Percentiles rank a stretch among this genome's conserved stretches.
Evolutionary conservation across 1,140 invertebrate species (phyloP).

Genomic region (Bombus confusus): DNA sequence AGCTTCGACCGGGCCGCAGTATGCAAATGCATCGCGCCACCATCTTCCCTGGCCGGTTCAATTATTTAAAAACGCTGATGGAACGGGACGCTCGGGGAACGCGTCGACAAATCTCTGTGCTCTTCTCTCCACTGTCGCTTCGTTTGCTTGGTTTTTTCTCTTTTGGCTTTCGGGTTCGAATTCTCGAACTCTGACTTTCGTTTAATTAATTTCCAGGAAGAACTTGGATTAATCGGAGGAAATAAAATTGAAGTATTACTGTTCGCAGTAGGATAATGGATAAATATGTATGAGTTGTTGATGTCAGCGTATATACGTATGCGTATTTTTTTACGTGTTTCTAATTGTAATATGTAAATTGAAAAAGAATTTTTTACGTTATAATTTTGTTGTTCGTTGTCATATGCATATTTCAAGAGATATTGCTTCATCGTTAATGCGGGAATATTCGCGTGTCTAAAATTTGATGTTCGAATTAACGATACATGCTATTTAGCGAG

Average conservation of each 20-base stretch:
- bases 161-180: too few species aligned
- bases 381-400: background rate
- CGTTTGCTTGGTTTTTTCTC: background rate
- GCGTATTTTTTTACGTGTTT: background rate
- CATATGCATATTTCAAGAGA: background rate
- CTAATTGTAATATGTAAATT: background rate
- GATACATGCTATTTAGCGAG: background rate
- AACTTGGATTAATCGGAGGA: background rate
- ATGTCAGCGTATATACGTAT: background rate
- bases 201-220: background rate
- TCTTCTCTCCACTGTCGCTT: background rate
- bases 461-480: background rate
- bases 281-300: background rate
- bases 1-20: background rate
- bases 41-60: conserved; percentile 2
- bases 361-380: background rate
- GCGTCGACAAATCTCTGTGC: background rate
- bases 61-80: conserved; percentile 43
- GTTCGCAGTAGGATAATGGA: background rate
- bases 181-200: too few species aligned
- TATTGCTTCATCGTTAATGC: background rate
- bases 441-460: background rate
- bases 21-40: conserved; percentile 25
- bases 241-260: background rate
- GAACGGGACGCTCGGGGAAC: conserved; percentile 22